A percentile compares a stretch with the other conserved stretches of the same genome.
These are phyloP conservation scores for Diploscapter pachys DNA, from an alignment of 1,140 invertebrate genomes.

Conservation along the genomic window DNA sequence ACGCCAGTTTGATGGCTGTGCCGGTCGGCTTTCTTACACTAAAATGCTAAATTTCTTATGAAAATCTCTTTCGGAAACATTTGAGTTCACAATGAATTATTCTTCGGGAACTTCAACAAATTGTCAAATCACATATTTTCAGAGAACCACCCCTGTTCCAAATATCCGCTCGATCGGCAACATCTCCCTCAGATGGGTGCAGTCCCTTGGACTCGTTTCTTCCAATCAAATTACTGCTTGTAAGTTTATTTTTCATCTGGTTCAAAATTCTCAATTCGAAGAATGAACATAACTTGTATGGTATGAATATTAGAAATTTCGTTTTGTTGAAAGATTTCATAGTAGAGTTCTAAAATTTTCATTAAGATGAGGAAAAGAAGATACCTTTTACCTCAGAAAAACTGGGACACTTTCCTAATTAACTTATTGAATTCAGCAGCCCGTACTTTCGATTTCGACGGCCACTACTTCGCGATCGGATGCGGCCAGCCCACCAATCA, in stretches of 20 bases:
- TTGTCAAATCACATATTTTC: not conserved
- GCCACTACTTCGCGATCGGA: not conserved
- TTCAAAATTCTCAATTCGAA: too few species aligned
- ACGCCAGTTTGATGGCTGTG: not conserved
- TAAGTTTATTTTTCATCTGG: too few species aligned
- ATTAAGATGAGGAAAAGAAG: not conserved
- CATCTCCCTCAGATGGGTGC: too few species aligned
- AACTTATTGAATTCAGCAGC: not conserved
- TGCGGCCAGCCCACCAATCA: not conserved
- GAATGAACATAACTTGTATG: not conserved
- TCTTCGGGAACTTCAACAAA: not conserved
- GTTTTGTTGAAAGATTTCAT: not conserved
- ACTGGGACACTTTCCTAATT: not conserved
- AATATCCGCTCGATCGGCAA: too few species aligned
- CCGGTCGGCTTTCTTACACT: not conserved
- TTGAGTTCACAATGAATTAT: not conserved
- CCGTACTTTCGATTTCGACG: slow-evolving; percentile 9
- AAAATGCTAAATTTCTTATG: not conserved
- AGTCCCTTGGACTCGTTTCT: too few species aligned
- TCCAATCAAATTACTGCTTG: too few species aligned
- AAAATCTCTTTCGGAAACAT: not conserved
- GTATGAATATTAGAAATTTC: not conserved
- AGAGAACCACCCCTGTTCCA: too few species aligned
- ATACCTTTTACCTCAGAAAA: not conserved
- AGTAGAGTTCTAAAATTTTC: not conserved